Base-by-base conservation (phyloP, 2,888 invertebrate genomes). In the Drosophila quinaria region DNA sequence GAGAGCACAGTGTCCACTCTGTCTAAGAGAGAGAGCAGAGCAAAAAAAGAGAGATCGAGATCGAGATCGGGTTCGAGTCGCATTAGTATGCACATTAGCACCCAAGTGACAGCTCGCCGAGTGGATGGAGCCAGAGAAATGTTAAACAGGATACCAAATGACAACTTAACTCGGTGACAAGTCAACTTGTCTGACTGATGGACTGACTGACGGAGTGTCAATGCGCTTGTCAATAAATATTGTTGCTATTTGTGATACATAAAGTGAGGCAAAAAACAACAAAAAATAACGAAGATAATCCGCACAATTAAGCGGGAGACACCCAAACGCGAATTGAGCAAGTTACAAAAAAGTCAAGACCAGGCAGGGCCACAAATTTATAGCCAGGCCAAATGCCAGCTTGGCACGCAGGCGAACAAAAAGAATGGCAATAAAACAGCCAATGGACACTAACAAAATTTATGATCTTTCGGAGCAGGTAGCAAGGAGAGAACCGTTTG, bases 371-470 rank as follows among this genome's bases (percentile, higher is more conserved):
- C 22, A 47, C 49, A 62, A 58, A 69, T 69, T 64, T 64, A 69
- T 78, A 15, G 74, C 39, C 64, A 50, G 51, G 51, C 41, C 33
- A 25, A 62, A 44, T 44, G 54, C 35, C 51, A 61, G 75, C 64
- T 68, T 54, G 42, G 64, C 61, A 50, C 52, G 50, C 64, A 50
- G 51, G 37, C 44, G 54, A 50, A 47, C 63, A 59, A 80, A 59
- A 52, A 70, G 77, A 60, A 46, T 33, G 72, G 65, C 78, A 64
- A 65, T 71, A 72, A 69, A 81, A 70, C 68, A 70, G 65, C 42
- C 61, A 74, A 31, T 55, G 67, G 68, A 87, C 80, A 87, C 84
- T 77, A 80, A 87, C 77, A 87, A 82, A 89, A 87, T 87, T 87
- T 87, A 87, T 87, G 84, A 78, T 71, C 80, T 56, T 72, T 61